Evolutionary conservation across 1,140 invertebrate genomes (phyloP).

Genomic region (Aradophagus sp.): DNA sequence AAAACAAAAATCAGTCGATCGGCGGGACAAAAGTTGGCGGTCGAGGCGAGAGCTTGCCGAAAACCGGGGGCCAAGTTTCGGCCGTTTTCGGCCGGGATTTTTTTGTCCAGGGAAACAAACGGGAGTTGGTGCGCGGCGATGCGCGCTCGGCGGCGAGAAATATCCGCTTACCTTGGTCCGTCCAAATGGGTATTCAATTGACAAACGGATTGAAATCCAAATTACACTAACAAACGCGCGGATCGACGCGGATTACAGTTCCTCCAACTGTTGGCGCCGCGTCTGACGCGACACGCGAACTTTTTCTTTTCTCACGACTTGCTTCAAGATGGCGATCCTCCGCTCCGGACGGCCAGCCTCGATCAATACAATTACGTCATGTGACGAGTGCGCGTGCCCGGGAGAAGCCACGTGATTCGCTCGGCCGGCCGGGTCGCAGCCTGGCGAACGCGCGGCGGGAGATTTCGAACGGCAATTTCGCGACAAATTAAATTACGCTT

Average conservation of each 20-base stretch:
- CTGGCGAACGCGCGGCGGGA: no score
- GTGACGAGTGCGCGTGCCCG: conserved; percentile 61
- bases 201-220: conserved; percentile 78
- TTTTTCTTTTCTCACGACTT: conserved; percentile 72
- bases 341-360: conserved; percentile 65
- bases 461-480: no score
- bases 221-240: conserved; percentile 73
- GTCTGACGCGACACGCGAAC: conserved; percentile 68
- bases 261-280: conserved; percentile 63
- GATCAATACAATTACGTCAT: conserved; percentile 81
- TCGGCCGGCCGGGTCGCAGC: no score
- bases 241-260: conserved; percentile 76
- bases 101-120: no score
- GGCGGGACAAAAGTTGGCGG: no score
- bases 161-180: conserved; percentile 79
- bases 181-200: conserved; percentile 80
- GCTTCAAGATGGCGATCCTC: conserved; percentile 77
- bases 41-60: no score
- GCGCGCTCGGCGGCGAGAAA: conserved; percentile 57
- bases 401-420: conserved; percentile 7
- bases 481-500: no score
- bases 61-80: no score
- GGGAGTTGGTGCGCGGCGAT: no score
- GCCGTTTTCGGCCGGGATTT: no score
- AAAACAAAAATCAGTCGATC: no score